Evolutionary conservation across 2,113 vertebrate species (phyloP).

Genomic region (Hirundichthys speculiger): DNA sequence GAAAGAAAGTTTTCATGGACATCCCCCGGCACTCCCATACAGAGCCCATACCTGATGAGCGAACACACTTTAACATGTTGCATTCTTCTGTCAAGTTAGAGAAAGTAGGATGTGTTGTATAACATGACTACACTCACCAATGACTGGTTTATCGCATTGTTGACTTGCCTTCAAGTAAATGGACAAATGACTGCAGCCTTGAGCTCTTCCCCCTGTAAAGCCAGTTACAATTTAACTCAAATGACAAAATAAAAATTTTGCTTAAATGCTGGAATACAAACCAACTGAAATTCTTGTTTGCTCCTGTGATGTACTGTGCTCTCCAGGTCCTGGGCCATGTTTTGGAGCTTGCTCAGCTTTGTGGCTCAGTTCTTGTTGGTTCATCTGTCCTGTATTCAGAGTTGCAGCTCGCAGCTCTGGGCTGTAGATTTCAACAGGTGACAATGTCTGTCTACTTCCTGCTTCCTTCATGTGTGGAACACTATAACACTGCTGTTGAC

Average conservation of each 20-base stretch:
- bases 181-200: conserved; percentile 28
- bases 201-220: conserved; percentile 29
- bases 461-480: neutral
- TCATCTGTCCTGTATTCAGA: neutral
- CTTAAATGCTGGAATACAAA: neutral
- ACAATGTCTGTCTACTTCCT: neutral
- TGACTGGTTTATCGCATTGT: conserved; percentile 1
- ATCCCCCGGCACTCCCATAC: conserved; percentile 59
- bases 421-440: neutral
- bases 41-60: conserved; percentile 50
- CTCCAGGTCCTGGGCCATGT: neutral
- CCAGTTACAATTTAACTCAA: neutral
- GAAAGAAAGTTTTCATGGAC: conserved; percentile 24
- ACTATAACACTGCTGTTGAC: neutral
- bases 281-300: conserved; percentile 3
- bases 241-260: neutral
- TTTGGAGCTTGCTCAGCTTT: neutral
- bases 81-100: neutral
- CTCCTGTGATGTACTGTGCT: neutral
- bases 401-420: neutral
- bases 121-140: conserved; percentile 47
- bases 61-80: neutral
- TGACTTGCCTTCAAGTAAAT: conserved; percentile 21
- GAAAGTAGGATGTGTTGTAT: neutral
- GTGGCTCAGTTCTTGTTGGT: neutral